A percentile compares a stretch with the other conserved stretches of the same genome.
phyloP scores from a whole-genome alignment of 2,113 vertebrate species.

The Passerina amoena region DNA sequence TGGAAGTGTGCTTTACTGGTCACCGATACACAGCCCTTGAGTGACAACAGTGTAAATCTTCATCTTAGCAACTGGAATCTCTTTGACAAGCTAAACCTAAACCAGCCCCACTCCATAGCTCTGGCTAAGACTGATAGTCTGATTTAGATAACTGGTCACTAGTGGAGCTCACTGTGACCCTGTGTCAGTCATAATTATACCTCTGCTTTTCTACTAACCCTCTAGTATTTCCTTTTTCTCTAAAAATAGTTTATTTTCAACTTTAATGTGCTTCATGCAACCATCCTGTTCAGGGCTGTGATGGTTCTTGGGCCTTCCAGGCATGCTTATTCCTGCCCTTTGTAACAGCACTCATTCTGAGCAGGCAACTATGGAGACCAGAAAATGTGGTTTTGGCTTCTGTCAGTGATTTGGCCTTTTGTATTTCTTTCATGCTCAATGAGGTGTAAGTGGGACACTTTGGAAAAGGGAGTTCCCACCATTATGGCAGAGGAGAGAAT shows the following conservation, averaged over 20 bases:
- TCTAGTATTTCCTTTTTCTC: not conserved
- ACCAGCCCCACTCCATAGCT: not conserved
- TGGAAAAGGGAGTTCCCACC: not conserved
- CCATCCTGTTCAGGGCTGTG: not conserved
- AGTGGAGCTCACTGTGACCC: not conserved
- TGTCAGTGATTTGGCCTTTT: not conserved
- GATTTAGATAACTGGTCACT: not conserved
- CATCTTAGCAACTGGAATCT: not conserved
- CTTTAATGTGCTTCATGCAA: not conserved
- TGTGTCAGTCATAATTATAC: not conserved
- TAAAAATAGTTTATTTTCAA: not conserved
- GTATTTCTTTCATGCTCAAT: not conserved
- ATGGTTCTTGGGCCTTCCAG: not conserved
- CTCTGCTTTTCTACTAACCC: not conserved
- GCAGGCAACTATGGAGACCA: not conserved
- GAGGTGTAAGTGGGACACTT: not conserved
- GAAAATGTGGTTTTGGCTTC: not conserved
- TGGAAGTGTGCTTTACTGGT: not conserved
- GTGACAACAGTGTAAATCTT: not conserved
- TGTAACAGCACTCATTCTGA: not conserved
- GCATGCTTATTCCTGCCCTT: not conserved
- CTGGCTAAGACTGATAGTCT: not conserved
- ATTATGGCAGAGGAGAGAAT: accelerated
- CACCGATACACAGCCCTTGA: not conserved
- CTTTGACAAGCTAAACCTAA: not conserved